Evolutionary conservation across 2,888 invertebrate species (phyloP).

Genomic region (Acleris sparsana): DNA sequence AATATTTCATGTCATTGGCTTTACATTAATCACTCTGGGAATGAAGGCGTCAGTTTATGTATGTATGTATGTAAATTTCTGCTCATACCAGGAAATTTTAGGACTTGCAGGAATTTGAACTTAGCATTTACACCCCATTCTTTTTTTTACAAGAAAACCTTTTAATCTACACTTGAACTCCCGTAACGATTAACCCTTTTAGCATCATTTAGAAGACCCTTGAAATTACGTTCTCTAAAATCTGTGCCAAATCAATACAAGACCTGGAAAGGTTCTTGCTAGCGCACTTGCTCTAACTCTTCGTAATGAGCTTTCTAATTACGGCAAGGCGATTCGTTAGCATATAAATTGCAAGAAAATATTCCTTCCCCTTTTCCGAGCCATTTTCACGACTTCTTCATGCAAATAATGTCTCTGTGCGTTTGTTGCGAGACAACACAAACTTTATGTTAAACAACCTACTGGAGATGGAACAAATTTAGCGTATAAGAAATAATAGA

Average conservation of each 20-base stretch:
- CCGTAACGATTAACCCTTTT: slow-evolving; percentile 23
- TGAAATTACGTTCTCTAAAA: slow-evolving; percentile 26
- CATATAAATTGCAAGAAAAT: slow-evolving; percentile 72
- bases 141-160: slow-evolving; percentile 14
- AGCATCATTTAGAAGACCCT: slow-evolving; percentile 23
- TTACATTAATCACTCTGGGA: no score
- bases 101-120: no score
- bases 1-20: no score
- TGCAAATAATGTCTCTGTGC: slow-evolving; percentile 66
- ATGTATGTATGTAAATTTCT: no score
- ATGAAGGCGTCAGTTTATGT: no score
- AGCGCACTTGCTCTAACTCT: slow-evolving; percentile 45
- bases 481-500: slow-evolving; percentile 46
- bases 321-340: slow-evolving; percentile 68
- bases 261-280: slow-evolving; percentile 31
- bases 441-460: slow-evolving; percentile 71
- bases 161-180: slow-evolving; percentile 22
- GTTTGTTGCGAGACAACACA: slow-evolving; percentile 54
- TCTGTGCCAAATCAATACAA: slow-evolving; percentile 21
- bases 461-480: slow-evolving; percentile 54
- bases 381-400: slow-evolving; percentile 65
- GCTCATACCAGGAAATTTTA: no score
- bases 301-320: slow-evolving; percentile 67
- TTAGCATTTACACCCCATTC: neutral
- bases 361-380: slow-evolving; percentile 65